A percentile compares a stretch with the other conserved stretches of the same genome.
Evolutionary conservation across 2,113 vertebrate genomes (phyloP).

Genomic region (Jacana jacana): DNA sequence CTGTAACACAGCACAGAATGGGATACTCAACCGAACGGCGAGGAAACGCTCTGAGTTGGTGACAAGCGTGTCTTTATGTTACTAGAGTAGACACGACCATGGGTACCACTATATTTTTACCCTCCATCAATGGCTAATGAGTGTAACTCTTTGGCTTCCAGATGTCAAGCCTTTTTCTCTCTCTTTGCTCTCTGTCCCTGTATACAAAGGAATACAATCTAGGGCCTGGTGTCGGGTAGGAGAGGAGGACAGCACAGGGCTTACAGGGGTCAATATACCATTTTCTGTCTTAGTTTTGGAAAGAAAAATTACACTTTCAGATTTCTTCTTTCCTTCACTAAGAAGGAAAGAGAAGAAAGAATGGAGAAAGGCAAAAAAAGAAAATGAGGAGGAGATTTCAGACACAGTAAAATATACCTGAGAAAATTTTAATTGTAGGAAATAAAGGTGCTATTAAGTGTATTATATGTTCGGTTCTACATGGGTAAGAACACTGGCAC

Average conservation of each 20-base stretch:
- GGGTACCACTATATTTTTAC: not conserved
- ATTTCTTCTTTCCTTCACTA: not conserved
- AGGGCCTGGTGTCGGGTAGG: not conserved
- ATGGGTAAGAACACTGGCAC: not conserved
- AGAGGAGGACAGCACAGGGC: not conserved
- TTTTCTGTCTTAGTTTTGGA: not conserved
- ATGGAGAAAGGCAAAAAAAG: not conserved
- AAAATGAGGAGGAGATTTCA: not conserved
- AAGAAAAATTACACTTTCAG: not conserved
- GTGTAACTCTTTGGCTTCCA: not conserved
- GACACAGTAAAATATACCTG: not conserved
- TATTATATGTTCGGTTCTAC: not conserved
- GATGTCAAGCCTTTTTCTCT: not conserved
- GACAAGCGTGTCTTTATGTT: not conserved
- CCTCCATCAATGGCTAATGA: not conserved
- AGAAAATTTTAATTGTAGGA: not conserved
- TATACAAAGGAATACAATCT: not conserved
- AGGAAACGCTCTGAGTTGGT: not conserved
- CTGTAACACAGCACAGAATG: fast-evolving
- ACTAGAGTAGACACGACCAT: not conserved
- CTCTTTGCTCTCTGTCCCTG: not conserved
- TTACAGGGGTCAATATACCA: not conserved
- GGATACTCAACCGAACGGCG: not conserved
- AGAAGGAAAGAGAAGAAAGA: not conserved
- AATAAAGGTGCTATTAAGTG: not conserved